These are phyloP conservation scores for Rhincodon typus DNA, from an alignment of 2,797 vertebrate species.

Conservation along the genomic window DNA sequence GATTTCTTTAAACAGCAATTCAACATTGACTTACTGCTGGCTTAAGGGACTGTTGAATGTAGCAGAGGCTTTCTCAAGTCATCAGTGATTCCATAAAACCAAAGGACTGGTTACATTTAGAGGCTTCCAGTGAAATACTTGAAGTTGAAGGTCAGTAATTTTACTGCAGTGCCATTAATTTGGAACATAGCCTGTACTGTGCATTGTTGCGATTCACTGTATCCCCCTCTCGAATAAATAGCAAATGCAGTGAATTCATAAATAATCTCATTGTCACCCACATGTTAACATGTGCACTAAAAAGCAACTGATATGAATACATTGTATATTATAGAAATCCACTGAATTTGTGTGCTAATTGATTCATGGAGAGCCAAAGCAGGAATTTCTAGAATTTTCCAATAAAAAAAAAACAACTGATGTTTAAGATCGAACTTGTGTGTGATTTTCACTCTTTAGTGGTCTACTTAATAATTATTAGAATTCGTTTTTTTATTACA, in stretches of 20 bases:
- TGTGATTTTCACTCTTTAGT: neutral
- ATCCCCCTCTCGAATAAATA: neutral
- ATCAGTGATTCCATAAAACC: neutral
- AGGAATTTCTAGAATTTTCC: conserved; percentile 7
- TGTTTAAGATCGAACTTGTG: neutral
- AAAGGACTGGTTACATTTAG: neutral
- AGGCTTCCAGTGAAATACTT: conserved; percentile 24
- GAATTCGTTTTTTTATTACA: neutral
- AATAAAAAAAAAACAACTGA: neutral
- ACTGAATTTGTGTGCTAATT: neutral
- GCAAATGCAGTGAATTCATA: neutral
- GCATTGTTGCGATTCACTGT: neutral
- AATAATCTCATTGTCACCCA: neutral
- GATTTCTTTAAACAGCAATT: neutral
- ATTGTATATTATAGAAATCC: neutral
- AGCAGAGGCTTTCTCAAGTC: neutral
- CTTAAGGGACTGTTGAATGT: neutral
- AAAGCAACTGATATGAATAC: neutral
- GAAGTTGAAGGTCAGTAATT: neutral
- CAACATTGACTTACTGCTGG: neutral
- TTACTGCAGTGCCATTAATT: neutral
- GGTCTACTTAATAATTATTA: neutral
- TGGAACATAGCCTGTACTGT: neutral
- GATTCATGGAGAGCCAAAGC: neutral
- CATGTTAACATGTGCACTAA: neutral